These are phyloP conservation scores for Pantherophis vulpinus DNA, from an alignment of 2,797 vertebrate species.

Conservation along the genomic window DNA sequence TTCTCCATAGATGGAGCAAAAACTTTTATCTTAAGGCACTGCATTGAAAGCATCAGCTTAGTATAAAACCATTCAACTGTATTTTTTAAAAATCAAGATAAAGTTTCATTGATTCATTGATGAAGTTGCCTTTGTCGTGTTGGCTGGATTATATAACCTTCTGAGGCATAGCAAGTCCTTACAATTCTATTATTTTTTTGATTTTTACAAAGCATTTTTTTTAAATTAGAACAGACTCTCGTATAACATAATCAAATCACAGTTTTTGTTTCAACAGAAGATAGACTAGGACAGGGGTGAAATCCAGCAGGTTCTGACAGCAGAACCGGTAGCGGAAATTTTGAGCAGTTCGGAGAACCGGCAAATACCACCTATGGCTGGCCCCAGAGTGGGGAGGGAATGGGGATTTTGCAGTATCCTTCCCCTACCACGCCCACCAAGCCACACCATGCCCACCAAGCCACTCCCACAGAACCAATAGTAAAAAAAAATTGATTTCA, in stretches of 20 bases:
- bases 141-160: neutral
- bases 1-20: neutral
- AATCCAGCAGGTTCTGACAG: too few species aligned
- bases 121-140: neutral
- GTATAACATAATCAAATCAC: constrained; percentile 3
- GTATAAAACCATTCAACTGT: neutral
- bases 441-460: too few species aligned
- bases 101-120: neutral
- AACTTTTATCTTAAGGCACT: neutral
- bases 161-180: neutral
- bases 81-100: neutral
- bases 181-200: neutral
- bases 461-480: too few species aligned
- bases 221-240: neutral
- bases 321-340: too few species aligned
- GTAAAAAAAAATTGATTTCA: too few species aligned
- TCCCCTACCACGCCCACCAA: too few species aligned
- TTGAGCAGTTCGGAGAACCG: too few species aligned
- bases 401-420: too few species aligned
- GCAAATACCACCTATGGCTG: too few species aligned
- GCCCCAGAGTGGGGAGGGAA: too few species aligned
- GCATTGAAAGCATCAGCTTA: neutral
- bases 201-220: constrained; percentile 15
- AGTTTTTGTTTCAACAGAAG: constrained; percentile 8
- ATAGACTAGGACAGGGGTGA: neutral